A percentile compares a stretch with the other conserved stretches of the same genome.
Conservation (phyloP, 2,113 vertebrate species). For the Microtus montanus region DNA sequence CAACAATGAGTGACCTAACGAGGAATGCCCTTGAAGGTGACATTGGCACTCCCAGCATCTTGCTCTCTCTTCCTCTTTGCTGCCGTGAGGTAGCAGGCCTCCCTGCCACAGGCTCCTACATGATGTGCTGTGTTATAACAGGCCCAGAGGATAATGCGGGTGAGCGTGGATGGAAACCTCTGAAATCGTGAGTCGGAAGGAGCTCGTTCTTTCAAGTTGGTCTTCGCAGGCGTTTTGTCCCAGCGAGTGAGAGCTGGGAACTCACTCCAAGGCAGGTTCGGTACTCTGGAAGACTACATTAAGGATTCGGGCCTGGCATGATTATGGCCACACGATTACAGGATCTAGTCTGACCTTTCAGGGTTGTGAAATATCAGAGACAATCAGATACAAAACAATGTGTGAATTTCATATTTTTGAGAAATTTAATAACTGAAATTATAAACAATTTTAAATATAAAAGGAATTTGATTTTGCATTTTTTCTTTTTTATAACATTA, state of each 20-base stretch:
- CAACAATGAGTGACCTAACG: neutral
- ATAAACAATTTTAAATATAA: constrained; percentile 38
- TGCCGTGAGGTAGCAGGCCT: neutral
- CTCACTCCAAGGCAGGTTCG: neutral
- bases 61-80: neutral
- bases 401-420: constrained; percentile 4
- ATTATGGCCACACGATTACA: neutral
- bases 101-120: neutral
- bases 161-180: neutral
- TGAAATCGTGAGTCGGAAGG: neutral
- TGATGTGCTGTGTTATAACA: neutral
- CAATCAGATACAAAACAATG: constrained; percentile 12
- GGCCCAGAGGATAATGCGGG: neutral
- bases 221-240: neutral
- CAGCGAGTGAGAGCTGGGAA: neutral
- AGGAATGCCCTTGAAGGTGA: neutral
- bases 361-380: neutral
- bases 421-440: constrained; percentile 35
- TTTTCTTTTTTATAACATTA: constrained; percentile 18
- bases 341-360: neutral
- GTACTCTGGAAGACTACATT: neutral
- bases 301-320: neutral
- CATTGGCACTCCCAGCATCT: too few relatives aligned
- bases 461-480: constrained; percentile 7
- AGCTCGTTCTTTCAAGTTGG: neutral